Evolutionary conservation across 2,888 invertebrate genomes (phyloP).

Genomic region (Seira musarum): DNA sequence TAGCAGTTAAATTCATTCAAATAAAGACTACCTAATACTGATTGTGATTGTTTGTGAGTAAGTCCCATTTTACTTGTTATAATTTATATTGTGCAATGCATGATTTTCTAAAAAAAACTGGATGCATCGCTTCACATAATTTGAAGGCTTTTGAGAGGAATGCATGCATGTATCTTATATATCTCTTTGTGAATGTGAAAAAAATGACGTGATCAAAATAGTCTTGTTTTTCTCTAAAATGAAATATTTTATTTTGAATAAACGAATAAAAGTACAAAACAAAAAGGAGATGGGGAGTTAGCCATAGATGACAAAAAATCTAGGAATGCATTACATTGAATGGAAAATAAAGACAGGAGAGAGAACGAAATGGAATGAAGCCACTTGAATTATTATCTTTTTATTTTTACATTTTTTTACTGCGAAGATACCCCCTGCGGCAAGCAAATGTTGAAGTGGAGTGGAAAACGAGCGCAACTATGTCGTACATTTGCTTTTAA

Average conservation of each 20-base stretch:
- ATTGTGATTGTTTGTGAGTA: too few species aligned
- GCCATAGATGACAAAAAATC: too few species aligned
- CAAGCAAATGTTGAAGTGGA: neutral
- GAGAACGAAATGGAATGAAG: neutral
- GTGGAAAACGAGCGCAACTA: neutral
- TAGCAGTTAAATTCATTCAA: too few species aligned
- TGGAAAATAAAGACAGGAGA: neutral
- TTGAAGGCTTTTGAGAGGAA: neutral
- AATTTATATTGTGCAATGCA: slow-evolving; percentile 19
- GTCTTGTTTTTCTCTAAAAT: slow-evolving; percentile 1
- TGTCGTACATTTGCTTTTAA: neutral
- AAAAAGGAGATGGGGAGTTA: too few species aligned
- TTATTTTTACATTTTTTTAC: neutral
- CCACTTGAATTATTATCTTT: slow-evolving; percentile 5
- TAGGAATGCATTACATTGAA: too few species aligned
- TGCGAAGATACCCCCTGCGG: slow-evolving; percentile 16
- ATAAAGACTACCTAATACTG: neutral
- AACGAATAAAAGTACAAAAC: too few species aligned
- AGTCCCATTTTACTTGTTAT: slow-evolving; percentile 9
- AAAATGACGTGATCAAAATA: slow-evolving; percentile 7
- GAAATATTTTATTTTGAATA: neutral
- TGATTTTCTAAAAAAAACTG: slow-evolving; percentile 1
- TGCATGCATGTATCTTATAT: too few species aligned
- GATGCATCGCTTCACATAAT: slow-evolving; percentile 5
- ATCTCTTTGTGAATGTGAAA: neutral